Base-by-base conservation (phyloP, 2,797 vertebrate species). In the Bradypodion pumilum region DNA sequence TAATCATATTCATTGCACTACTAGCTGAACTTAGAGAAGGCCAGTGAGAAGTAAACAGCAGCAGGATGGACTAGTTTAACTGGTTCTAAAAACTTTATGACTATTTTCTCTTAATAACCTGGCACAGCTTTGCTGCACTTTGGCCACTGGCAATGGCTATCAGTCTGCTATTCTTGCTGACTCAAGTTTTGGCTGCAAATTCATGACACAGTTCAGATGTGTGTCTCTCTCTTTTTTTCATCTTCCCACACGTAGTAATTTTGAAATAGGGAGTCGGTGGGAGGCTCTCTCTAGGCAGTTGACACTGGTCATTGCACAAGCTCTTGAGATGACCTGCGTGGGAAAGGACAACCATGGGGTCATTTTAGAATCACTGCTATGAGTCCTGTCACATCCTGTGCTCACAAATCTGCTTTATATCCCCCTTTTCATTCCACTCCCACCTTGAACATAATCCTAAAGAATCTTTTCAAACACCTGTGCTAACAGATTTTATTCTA, bases 391-490 rank as follows among this genome's bases (percentile, higher is more conserved):
- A 29, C 42, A 46, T 32, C 40, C 8, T 10, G 7, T 49, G 69
- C 16, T 29, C 69, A 73, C 68, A 29, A 73, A 23, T 62, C 49
- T 59, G 42, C 40, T 59, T n/a, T 8, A 23, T 23, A 81, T 63
- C 44, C 37, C 35, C 42, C 68, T 15, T 72, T n/a, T 62, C 5
- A 52, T 7, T 65, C 68, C 68, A 56, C 52, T 74, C 27, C 59
- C 40, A 21, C 27, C 62, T 52, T 19, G 27, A 79, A 79, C 44
- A 65, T 74, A 56, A 25, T 84, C 16, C 60, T 69, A 70, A 21
- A 42, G 29, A 69, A 32, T 77, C 59, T 76, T 63, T 77, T 70
- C 65, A 70, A 42, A 65, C n/a, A 78, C 66, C 52, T 79, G n/a
- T n/a, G n/a, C n/a, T n/a, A n/a, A n/a, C n/a, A n/a, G n/a, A n/a